Conservation (phyloP, 1,140 invertebrate genomes). For the Calosoma granatense region DNA sequence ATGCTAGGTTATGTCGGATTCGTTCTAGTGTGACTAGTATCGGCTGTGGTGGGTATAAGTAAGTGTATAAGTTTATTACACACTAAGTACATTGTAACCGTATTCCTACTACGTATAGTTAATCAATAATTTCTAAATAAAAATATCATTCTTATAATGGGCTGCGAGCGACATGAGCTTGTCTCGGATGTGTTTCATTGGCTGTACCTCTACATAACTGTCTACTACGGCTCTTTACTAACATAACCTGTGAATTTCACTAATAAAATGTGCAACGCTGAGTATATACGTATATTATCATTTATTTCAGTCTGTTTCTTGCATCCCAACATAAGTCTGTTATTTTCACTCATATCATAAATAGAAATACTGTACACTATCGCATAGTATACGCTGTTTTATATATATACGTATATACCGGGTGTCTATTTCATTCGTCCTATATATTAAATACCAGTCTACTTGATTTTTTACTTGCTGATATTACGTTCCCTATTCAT, state of each 20-base stretch:
- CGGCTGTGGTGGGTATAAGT: not conserved
- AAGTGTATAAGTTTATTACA: not conserved
- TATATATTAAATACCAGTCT: no score
- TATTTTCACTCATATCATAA: slow-evolving; percentile 2
- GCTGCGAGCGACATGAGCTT: not conserved
- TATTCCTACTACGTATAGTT: slow-evolving; percentile 5
- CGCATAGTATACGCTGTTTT: not conserved
- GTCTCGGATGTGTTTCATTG: not conserved
- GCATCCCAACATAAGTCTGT: not conserved
- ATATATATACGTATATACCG: not conserved
- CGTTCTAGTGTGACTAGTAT: no score
- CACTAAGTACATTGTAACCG: not conserved
- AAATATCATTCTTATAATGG: not conserved
- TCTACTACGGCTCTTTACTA: no score
- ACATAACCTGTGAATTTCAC: no score
- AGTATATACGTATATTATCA: no score
- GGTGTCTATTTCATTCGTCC: no score
- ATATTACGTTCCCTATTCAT: no score
- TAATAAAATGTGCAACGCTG: no score
- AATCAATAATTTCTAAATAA: not conserved
- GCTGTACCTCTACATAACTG: no score
- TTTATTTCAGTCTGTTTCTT: not conserved
- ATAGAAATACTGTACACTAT: not conserved
- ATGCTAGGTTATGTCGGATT: no score
- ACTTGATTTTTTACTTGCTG: no score